A percentile compares a stretch with the other conserved stretches of the same genome.
Conservation (phyloP, 2,888 invertebrate genomes). For the Eupithecia inturbata region DNA sequence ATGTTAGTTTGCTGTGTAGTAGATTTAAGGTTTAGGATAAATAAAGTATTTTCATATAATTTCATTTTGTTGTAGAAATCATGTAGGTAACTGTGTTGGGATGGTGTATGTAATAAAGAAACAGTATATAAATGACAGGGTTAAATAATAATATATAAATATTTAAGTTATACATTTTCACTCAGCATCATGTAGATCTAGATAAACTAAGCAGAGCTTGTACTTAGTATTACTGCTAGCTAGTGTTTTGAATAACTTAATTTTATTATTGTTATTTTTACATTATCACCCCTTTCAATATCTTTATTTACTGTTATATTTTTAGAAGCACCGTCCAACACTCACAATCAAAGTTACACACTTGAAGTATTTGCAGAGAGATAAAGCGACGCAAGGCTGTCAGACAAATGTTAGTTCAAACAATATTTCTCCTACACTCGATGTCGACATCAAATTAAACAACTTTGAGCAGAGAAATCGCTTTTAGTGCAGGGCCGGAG, state of each 20-base stretch:
- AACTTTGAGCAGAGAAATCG: constrained; percentile 59
- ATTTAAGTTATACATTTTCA: too few relatives aligned
- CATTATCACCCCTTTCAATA: constrained; percentile 21
- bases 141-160: background rate
- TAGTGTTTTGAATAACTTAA: background rate
- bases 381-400: constrained; percentile 68
- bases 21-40: too few relatives aligned
- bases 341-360: constrained; percentile 46
- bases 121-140: background rate
- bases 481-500: constrained; percentile 35
- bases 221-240: background rate
- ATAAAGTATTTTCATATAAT: too few relatives aligned
- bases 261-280: constrained; percentile 16
- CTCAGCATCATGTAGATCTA: too few relatives aligned
- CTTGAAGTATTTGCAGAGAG: constrained; percentile 60
- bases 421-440: constrained; percentile 78
- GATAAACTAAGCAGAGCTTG: too few relatives aligned
- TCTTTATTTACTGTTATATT: constrained; percentile 32
- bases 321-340: constrained; percentile 30
- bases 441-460: constrained; percentile 81
- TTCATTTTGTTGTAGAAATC: background rate
- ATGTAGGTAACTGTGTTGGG: background rate
- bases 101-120: background rate
- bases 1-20: too few relatives aligned
- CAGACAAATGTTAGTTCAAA: constrained; percentile 74